Evolutionary conservation across 2,797 vertebrate species (phyloP).

Genomic region (Chromis chromis): DNA sequence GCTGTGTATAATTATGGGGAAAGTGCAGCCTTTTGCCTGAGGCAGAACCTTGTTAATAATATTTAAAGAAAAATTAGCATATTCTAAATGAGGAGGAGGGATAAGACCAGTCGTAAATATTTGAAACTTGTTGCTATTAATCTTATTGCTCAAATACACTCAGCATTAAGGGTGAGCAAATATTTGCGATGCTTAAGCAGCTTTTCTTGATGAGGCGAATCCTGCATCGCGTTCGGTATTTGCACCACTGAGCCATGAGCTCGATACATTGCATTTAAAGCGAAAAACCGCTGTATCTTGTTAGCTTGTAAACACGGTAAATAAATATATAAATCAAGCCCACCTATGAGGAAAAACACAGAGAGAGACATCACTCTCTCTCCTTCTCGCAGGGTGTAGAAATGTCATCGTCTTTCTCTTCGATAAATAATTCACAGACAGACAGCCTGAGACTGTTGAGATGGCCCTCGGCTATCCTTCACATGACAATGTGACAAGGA

Average conservation of each 20-base stretch:
- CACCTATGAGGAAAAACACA: constrained; percentile 31
- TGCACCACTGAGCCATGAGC: neutral
- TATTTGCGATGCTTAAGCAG: constrained; percentile 25
- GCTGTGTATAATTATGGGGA: neutral
- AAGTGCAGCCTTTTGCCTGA: neutral
- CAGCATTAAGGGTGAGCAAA: constrained; percentile 10
- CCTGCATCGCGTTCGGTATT: neutral
- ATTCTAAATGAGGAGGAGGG: neutral
- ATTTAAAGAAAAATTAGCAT: constrained; percentile 1
- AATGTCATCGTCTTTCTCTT: constrained; percentile 67
- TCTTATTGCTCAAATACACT: neutral
- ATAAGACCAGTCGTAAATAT: constrained; percentile 3
- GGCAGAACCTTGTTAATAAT: constrained; percentile 3
- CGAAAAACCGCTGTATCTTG: neutral
- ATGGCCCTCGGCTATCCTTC: constrained; percentile 67
- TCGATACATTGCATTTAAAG: constrained; percentile 25
- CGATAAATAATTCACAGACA: constrained; percentile 81
- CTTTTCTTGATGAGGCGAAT: constrained; percentile 25
- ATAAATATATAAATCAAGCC: constrained; percentile 47
- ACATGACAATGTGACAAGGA: constrained; percentile 72
- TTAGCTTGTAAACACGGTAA: constrained; percentile 44
- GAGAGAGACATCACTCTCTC: constrained; percentile 56
- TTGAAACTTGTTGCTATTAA: constrained; percentile 20
- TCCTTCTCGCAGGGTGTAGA: constrained; percentile 55
- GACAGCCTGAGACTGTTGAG: constrained; percentile 65